These are phyloP conservation scores for Heliopora coerulea DNA, from an alignment of 92 coral and sea anemone genomes.

Conservation along the genomic window DNA sequence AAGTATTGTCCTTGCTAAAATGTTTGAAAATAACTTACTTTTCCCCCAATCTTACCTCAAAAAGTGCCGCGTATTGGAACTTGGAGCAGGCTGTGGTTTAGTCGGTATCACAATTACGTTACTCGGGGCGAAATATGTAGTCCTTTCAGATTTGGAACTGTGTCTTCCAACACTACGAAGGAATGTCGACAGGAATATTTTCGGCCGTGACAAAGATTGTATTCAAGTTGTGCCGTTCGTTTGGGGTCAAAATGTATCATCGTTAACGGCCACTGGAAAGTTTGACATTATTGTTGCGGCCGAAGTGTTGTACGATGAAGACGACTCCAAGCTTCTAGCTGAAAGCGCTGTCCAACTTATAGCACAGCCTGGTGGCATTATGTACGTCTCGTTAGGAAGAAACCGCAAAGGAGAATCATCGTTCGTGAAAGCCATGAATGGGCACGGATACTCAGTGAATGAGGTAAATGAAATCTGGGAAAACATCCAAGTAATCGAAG, in stretches of 20 bases:
- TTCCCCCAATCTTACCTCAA: slow-evolving; percentile 54
- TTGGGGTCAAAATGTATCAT: slow-evolving; percentile 65
- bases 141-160: slow-evolving; percentile 69
- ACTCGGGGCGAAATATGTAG: slow-evolving; percentile 70
- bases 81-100: slow-evolving; percentile 94
- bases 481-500: not conserved
- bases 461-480: slow-evolving; percentile 58
- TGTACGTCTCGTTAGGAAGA: slow-evolving; percentile 88
- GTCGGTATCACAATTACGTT: slow-evolving; percentile 73
- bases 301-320: slow-evolving; percentile 76
- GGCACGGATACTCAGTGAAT: slow-evolving; percentile 58
- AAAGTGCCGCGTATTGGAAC: slow-evolving; percentile 60
- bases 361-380: slow-evolving; percentile 22
- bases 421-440: slow-evolving; percentile 57
- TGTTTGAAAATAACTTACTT: slow-evolving; percentile 67
- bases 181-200: slow-evolving; percentile 62
- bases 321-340: slow-evolving; percentile 75
- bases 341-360: slow-evolving; percentile 35
- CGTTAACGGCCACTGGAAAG: slow-evolving; percentile 53
- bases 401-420: slow-evolving; percentile 84
- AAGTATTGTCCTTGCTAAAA: slow-evolving; percentile 88
- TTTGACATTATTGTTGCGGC: slow-evolving; percentile 86
- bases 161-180: slow-evolving; percentile 71
- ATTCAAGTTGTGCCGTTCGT: slow-evolving; percentile 63
- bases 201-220: slow-evolving; percentile 21